Evolutionary conservation across 1,140 invertebrate species (phyloP).

Genomic region (Idris sp.): DNA sequence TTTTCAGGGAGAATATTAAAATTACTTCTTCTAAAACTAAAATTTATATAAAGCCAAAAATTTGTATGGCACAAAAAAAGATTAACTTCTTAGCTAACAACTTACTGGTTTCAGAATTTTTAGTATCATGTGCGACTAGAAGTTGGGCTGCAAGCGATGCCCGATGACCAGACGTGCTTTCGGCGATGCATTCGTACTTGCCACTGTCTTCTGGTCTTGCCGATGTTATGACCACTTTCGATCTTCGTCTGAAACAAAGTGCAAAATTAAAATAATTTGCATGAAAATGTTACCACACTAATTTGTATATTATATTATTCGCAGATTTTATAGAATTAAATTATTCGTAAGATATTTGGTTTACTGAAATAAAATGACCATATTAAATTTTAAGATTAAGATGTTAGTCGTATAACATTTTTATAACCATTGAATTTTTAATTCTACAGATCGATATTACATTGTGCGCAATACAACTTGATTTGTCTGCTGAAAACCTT

Average conservation of each 20-base stretch:
- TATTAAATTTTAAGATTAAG: too few relatives aligned
- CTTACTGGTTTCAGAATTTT: conserved; percentile 79
- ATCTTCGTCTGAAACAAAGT: conserved; percentile 82
- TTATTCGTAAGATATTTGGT: too few relatives aligned
- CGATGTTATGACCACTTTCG: conserved; percentile 86
- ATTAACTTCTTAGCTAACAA: too few relatives aligned
- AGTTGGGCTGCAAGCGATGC: conserved; percentile 80
- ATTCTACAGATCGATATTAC: too few relatives aligned
- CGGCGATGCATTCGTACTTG: conserved; percentile 85
- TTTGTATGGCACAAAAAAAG: not conserved
- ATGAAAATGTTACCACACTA: too few relatives aligned
- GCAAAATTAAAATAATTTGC: too few relatives aligned
- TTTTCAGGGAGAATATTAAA: too few relatives aligned
- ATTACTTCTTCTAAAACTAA: conserved; percentile 22
- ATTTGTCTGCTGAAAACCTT: conserved; percentile 18
- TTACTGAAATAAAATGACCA: too few relatives aligned
- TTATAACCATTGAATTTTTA: too few relatives aligned
- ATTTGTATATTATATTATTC: too few relatives aligned
- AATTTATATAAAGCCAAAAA: not conserved
- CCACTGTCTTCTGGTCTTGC: conserved; percentile 84
- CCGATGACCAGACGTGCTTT: conserved; percentile 79
- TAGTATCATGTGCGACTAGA: conserved; percentile 80
- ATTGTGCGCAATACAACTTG: not conserved
- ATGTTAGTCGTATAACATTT: too few relatives aligned
- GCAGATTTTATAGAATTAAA: too few relatives aligned